Conservation (phyloP, 2,113 vertebrate genomes). For the Paramormyrops kingsleyae region DNA sequence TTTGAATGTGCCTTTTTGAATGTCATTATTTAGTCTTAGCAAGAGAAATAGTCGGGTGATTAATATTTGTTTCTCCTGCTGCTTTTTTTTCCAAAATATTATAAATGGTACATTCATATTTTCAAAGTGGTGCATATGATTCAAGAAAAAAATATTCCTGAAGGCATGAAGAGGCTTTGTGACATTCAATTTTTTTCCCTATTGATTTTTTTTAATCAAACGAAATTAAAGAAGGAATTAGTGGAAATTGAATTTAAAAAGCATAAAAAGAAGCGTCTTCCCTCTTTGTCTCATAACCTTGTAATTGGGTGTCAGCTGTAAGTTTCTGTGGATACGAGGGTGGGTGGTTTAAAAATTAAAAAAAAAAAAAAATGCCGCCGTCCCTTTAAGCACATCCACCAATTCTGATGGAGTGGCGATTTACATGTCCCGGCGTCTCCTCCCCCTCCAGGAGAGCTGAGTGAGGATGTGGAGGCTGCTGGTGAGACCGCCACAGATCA, state of each 20-base stretch:
- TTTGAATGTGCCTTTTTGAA: not conserved
- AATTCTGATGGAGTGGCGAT: conserved; percentile 72
- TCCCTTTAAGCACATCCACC: conserved; percentile 77
- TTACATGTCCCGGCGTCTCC: conserved; percentile 69
- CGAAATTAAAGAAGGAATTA: conserved; percentile 28
- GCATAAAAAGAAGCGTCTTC: conserved; percentile 38
- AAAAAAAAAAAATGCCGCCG: conserved; percentile 57
- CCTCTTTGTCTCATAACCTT: conserved; percentile 58
- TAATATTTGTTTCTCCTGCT: conserved; percentile 5
- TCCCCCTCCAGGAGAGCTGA: conserved; percentile 85
- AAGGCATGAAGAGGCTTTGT: not conserved
- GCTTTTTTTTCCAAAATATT: not conserved
- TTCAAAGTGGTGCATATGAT: not conserved
- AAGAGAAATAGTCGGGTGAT: not conserved
- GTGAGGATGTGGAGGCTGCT: conserved; percentile 90
- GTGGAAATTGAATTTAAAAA: conserved; percentile 25
- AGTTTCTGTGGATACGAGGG: conserved; percentile 52
- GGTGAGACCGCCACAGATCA: conserved; percentile 78
- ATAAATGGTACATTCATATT: not conserved
- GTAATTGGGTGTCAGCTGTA: conserved; percentile 59
- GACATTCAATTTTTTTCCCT: conserved; percentile 8
- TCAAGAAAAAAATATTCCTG: not conserved
- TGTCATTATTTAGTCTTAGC: not conserved
- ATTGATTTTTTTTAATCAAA: conserved; percentile 31
- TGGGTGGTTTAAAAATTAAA: not conserved